Base-by-base conservation (phyloP, 2,113 vertebrate genomes). In the Hemiprocne comata region DNA sequence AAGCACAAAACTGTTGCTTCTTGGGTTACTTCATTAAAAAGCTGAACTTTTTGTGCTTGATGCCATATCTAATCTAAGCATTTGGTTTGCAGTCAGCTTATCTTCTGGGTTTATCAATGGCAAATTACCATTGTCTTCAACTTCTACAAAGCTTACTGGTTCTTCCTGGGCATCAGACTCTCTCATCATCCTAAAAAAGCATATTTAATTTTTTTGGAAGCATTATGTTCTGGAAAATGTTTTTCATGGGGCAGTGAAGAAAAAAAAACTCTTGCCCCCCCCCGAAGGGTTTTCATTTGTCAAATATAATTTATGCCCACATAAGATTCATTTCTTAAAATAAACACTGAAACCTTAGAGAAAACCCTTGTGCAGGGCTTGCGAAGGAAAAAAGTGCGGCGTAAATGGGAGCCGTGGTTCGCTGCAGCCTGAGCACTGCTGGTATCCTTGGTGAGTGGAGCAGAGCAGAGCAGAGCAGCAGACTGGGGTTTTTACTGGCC, bases 271-370 rank as follows among this genome's bases (percentile, higher is more conserved):
- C 19, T 46, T 17, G 80, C 83, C 64, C 87, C 71, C 67, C 46
- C 25, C 55, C 7, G 3, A 75, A 73, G 71, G 80, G 80, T 97
- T 96, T 96, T 93, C 64, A 92, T 97, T 97, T 97, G 97, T 98
- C 97, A 97, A 90, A 93, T 89, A 87, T 96, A 97, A 97, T 98
- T 97, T 97, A 97, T 97, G 95, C 93, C 92, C 92, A 92, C 79
- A 13, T 95, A 97, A 97, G 97, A 95, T 95, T 97, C 61, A 85
- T 97, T 97, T 95, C 90, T 96, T 94, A 98, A 98, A 97, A 98
- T 94, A 98, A 98, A 98, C 96, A 97, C 36, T 95, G 97, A 97
- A 97, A 89, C 91, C 92, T 96, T 76, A 89, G 96, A 96, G 95
- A 97, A 93, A 96, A 96, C 73, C 62, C 90, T 95, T 93, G 80